phyloP scores from a whole-genome alignment of 2,888 invertebrate species.

The Hypsopygia costalis region DNA sequence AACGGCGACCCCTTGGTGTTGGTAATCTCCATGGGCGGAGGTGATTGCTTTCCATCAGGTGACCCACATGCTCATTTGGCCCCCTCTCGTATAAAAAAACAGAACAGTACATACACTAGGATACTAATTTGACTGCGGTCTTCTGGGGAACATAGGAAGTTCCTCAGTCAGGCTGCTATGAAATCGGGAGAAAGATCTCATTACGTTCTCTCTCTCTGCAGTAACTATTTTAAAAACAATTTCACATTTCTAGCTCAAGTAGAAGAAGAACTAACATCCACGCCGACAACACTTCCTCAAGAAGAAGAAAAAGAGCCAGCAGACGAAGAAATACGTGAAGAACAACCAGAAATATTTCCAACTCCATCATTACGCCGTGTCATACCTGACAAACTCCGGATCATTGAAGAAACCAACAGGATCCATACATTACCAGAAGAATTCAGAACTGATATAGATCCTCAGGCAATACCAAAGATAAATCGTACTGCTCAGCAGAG shows the following conservation, averaged over 20 bases:
- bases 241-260: neutral
- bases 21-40: too few species aligned
- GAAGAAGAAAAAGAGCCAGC: constrained; percentile 25
- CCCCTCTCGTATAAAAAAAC: too few species aligned
- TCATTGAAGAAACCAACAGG: constrained; percentile 48
- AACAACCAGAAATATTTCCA: constrained; percentile 46
- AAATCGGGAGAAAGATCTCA: too few species aligned
- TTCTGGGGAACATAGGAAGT: too few species aligned
- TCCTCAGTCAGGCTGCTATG: too few species aligned
- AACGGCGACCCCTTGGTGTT: too few species aligned
- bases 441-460: constrained; percentile 52
- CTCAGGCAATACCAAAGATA: constrained; percentile 54
- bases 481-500: constrained; percentile 42
- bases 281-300: constrained; percentile 6
- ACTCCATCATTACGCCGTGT: constrained; percentile 51
- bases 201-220: too few species aligned
- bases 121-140: too few species aligned
- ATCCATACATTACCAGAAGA: constrained; percentile 55
- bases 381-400: constrained; percentile 47
- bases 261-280: constrained; percentile 5
- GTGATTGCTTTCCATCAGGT: too few species aligned
- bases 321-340: constrained; percentile 28
- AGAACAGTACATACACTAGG: too few species aligned
- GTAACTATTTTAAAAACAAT: too few species aligned
- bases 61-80: too few species aligned